Evolutionary conservation across 2,797 vertebrate species (phyloP), one percentile per base, ranked within the genome.

Genomic region (Bufotes viridis): DNA sequence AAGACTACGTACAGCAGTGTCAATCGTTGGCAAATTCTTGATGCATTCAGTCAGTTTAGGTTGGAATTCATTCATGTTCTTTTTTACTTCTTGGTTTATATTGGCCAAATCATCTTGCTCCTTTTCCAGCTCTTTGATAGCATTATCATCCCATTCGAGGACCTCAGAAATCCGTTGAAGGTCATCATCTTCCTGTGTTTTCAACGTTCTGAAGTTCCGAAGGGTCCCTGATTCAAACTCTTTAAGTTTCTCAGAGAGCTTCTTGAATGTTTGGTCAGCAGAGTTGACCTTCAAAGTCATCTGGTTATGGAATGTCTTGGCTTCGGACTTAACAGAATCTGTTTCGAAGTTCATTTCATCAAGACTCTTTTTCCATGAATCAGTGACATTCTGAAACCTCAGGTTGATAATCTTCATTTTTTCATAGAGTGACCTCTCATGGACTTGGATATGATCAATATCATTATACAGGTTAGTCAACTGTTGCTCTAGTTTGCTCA

Each of bases 211-310:
- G 24, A 96, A 93, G 75, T 99, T 99, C 92, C 96, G 95, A 87
- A 91, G 90, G 0, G 97, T 98, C 93, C 97, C 96, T 85, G 96
- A 97, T 94, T 98, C 97, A 20, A 98, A 91, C 92, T 99, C 98
- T 92, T 94, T 96, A 86, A 99, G 89, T 86, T 91, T 95, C 91
- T 97, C 94, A 0, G 91, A 91, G 90, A 99, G 95, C 1, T 85
- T 53, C 90, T 94, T 96, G 86, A 96, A 92, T 69, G 91, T 95
- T 89, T 91, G 94, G 90, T 99, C 98, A 0, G 92, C 96, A 78
- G 95, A 93, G 90, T 99, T 99, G 89, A 98, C 96, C 89, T 91
- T 93, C 76, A 93, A 94, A 0, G 96, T 96, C 83, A 97, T 94
- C 87, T 94, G 93, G 7, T 90, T 85, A 84, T 97, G 97, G 67